Base-by-base conservation (phyloP, 2,113 vertebrate genomes). In the human region DNA sequence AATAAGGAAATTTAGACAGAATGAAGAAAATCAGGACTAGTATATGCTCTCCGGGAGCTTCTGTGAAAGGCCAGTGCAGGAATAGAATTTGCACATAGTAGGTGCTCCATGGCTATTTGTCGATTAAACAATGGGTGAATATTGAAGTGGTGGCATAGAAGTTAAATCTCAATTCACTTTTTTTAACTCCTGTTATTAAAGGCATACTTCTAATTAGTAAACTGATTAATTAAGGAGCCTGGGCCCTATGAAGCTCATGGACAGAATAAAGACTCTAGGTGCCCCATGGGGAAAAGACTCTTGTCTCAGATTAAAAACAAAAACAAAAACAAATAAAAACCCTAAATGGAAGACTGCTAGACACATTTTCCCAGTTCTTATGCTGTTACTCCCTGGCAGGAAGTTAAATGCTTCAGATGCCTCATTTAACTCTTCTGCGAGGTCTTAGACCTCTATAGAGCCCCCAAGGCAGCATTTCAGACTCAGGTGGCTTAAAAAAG, bases 11-110 rank as follows among this genome's bases (percentile, higher is more conserved):
- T 68, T 85, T 10, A 9, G 22, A 16, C 0, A 17, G 35, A 59
- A 45, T 30, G 61, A 45, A 73, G 89, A 78, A 64, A 75, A 27
- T 25, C 3, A 78, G 72, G 70, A 32, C 32, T 2, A 2, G 38
- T n/a, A 0, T 7, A 8, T 7, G 10, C 2, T 32, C n/a, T 4
- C 2, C 0, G 11, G 59, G 12, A n/a, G 5, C 52, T 17, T 48
- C 78, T 20, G 25, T 3, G 13, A 45, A 79, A 64, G 45, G 75
- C 30, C n/a, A n/a, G 18, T 3, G 14, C 7, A 18, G 23, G 92
- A 38, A 52, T 8, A 79, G 61, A 43, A 57, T 5, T 25, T n/a
- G 25, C 64, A n/a, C 76, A 76, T 8, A 22, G 52, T 2, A 57
- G 66, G 55, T 0, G 0, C 9, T 27, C 80, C 16, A 3, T 43